A percentile compares a stretch with the other conserved stretches of the same genome.
Conservation (phyloP, 2,113 vertebrate genomes). For the Microcebus ravelobensis region DNA sequence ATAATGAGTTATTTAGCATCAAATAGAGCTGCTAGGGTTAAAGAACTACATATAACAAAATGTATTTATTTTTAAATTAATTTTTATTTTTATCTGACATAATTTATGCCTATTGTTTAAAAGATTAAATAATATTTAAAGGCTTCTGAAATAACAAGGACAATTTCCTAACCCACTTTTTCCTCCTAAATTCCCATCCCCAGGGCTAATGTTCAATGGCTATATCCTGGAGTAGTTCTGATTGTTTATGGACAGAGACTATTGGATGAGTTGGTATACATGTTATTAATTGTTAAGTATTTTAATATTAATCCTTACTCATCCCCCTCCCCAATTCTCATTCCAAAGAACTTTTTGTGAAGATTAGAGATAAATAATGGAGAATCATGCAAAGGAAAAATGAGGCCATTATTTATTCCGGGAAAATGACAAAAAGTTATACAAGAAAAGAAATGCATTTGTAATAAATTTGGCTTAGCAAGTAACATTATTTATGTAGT, state of each 20-base stretch:
- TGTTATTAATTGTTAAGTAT: neutral
- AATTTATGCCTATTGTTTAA: neutral
- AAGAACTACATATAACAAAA: neutral
- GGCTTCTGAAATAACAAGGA: neutral
- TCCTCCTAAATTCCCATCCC: neutral
- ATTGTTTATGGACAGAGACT: neutral
- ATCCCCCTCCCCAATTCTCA: neutral
- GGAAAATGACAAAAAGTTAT: neutral
- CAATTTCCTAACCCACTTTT: neutral
- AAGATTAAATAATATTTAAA: neutral
- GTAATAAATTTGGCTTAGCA: neutral
- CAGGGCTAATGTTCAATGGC: neutral
- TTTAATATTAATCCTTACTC: neutral
- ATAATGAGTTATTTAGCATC: slow-evolving; percentile 5
- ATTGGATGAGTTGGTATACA: neutral
- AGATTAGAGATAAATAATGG: neutral
- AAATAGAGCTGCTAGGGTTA: neutral
- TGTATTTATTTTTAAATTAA: neutral
- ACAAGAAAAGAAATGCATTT: neutral
- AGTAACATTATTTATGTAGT: neutral
- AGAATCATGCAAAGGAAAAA: neutral
- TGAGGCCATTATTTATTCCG: neutral
- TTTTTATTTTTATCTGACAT: slow-evolving; percentile 15
- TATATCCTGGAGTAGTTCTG: neutral
- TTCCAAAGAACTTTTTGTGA: neutral